A percentile compares a stretch with the other conserved stretches of the same genome.
Conservation (phyloP, 1,140 invertebrate genomes). For the Carcinoscorpius rotundicauda region DNA sequence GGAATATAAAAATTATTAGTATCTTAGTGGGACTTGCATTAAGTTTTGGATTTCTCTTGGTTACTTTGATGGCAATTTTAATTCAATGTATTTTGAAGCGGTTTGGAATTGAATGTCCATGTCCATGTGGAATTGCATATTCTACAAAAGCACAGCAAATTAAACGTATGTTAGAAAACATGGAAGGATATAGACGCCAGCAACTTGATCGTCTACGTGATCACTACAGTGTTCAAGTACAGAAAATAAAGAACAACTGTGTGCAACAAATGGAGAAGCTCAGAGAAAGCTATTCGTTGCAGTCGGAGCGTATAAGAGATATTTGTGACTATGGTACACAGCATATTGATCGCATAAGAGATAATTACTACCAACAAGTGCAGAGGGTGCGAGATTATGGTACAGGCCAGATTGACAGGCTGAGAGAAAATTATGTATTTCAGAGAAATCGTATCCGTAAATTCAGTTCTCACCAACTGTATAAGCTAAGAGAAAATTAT, state of each 20-base stretch:
- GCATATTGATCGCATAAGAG: slow-evolving; percentile 63
- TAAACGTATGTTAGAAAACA: slow-evolving; percentile 57
- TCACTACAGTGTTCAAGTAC: slow-evolving; percentile 81
- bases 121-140: slow-evolving; percentile 46
- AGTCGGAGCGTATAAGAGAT: slow-evolving; percentile 72
- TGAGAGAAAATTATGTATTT: slow-evolving; percentile 88
- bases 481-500: slow-evolving; percentile 77
- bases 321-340: slow-evolving; percentile 80
- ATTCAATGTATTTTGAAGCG: slow-evolving; percentile 44
- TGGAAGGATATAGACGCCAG: slow-evolving; percentile 77
- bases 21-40: slow-evolving; percentile 63
- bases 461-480: slow-evolving; percentile 80
- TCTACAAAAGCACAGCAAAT: slow-evolving; percentile 67
- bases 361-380: slow-evolving; percentile 54
- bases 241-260: slow-evolving; percentile 82
- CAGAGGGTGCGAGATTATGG: slow-evolving; percentile 74
- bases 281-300: slow-evolving; percentile 73
- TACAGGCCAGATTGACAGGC: slow-evolving; percentile 75
- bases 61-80: slow-evolving; percentile 63
- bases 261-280: slow-evolving; percentile 86
- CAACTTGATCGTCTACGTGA: slow-evolving; percentile 70
- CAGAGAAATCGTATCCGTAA: slow-evolving; percentile 86
- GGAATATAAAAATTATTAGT: slow-evolving; percentile 67
- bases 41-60: slow-evolving; percentile 59
- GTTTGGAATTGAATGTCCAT: slow-evolving; percentile 36